Evolutionary conservation across 2,888 invertebrate species (phyloP).

Genomic region (Cryptocephalus moraei): DNA sequence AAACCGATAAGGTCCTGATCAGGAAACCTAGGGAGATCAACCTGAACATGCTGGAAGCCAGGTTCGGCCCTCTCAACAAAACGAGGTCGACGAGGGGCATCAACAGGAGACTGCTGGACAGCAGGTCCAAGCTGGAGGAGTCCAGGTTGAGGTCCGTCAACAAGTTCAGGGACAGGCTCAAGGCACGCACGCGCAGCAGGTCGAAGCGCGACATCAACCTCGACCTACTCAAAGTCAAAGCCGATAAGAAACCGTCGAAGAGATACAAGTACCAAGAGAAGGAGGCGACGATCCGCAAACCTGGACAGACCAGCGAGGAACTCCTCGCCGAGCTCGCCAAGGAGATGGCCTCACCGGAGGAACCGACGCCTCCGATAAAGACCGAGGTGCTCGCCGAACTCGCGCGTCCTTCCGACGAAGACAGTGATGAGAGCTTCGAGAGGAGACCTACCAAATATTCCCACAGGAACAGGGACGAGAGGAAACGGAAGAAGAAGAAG

Average conservation of each 20-base stretch:
- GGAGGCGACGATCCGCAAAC: slow-evolving; percentile 16
- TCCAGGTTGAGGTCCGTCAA: slow-evolving; percentile 8
- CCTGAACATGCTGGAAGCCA: slow-evolving; percentile 4
- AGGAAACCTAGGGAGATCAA: slow-evolving; percentile 9
- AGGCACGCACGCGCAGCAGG: slow-evolving; percentile 9
- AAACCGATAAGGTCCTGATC: neutral
- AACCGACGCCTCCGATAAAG: neutral
- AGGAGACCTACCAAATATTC: slow-evolving; percentile 4
- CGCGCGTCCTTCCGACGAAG: slow-evolving; percentile 12
- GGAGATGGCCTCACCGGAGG: neutral
- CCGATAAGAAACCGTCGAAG: slow-evolving; percentile 5
- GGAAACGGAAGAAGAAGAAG: slow-evolving; percentile 5
- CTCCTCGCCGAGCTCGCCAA: slow-evolving; percentile 13
- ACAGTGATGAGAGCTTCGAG: slow-evolving; percentile 6
- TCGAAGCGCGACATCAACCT: slow-evolving; percentile 28
- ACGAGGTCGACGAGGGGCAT: slow-evolving; percentile 4
- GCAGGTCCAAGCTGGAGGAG: slow-evolving; percentile 9
- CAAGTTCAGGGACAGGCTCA: slow-evolving; percentile 2
- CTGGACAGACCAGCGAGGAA: slow-evolving; percentile 20
- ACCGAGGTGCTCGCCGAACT: slow-evolving; percentile 17
- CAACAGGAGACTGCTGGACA: slow-evolving; percentile 9
- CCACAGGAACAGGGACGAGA: slow-evolving; percentile 2
- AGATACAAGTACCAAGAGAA: slow-evolving; percentile 9
- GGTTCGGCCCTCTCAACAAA: neutral
- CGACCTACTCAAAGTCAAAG: slow-evolving; percentile 21